Evolutionary conservation across 2,888 invertebrate genomes (phyloP).

Genomic region (Omphaloscelis lunosa): DNA sequence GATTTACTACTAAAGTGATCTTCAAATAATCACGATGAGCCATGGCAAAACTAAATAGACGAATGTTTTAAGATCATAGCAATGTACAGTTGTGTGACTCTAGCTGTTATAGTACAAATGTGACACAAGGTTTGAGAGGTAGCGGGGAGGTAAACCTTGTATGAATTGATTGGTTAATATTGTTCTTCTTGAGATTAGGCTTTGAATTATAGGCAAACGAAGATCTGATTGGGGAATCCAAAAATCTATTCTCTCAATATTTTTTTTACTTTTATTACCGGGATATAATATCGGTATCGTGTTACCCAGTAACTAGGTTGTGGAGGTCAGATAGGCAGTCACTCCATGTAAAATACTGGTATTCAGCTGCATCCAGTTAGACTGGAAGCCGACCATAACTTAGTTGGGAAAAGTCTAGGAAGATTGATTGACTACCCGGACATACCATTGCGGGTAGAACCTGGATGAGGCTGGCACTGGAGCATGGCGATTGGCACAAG

Average conservation of each 20-base stretch:
- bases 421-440: too few relatives aligned
- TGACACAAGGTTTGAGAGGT: slow-evolving; percentile 11
- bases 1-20: slow-evolving; percentile 32
- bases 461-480: too few relatives aligned
- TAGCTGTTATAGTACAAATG: slow-evolving; percentile 38
- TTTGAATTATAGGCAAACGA: neutral
- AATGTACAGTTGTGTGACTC: slow-evolving; percentile 55
- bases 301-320: too few relatives aligned
- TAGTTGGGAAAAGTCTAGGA: too few relatives aligned
- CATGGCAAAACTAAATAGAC: slow-evolving; percentile 35
- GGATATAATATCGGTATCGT: neutral
- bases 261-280: neutral
- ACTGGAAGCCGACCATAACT: too few relatives aligned
- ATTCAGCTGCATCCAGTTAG: too few relatives aligned
- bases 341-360: too few relatives aligned
- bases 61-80: slow-evolving; percentile 44
- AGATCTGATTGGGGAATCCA: too few relatives aligned
- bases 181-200: neutral
- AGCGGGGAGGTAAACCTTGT: slow-evolving; percentile 15
- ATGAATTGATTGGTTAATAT: too few relatives aligned
- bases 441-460: too few relatives aligned
- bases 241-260: neutral
- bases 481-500: too few relatives aligned
- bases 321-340: too few relatives aligned
- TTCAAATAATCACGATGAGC: slow-evolving; percentile 33